These are phyloP conservation scores for Tachina lurida DNA, from an alignment of 2,888 invertebrate species.

Conservation along the genomic window DNA sequence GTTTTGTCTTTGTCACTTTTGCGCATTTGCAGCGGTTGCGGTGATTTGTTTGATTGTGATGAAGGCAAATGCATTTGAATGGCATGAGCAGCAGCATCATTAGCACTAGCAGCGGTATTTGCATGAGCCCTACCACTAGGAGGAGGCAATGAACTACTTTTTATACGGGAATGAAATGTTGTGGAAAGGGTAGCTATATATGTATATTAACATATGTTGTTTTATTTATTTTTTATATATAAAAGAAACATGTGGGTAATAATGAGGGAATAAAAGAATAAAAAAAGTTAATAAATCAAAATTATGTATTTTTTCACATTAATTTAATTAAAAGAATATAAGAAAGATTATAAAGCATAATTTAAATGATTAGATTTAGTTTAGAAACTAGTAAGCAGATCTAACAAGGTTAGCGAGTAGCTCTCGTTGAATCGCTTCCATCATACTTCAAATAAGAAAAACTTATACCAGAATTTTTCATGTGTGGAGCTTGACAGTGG, in stretches of 20 bases:
- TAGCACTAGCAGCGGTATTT: slow-evolving; percentile 74
- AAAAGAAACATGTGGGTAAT: slow-evolving; percentile 58
- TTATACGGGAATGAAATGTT: slow-evolving; percentile 88
- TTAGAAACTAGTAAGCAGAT: background rate
- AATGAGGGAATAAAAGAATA: slow-evolving; percentile 64
- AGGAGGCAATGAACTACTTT: slow-evolving; percentile 86
- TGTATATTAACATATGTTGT: slow-evolving; percentile 44
- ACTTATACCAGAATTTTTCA: too few relatives aligned
- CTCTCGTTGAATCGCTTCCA: too few relatives aligned
- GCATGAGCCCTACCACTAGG: slow-evolving; percentile 81
- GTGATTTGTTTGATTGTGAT: slow-evolving; percentile 77
- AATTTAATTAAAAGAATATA: slow-evolving; percentile 11
- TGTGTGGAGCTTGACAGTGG: too few relatives aligned
- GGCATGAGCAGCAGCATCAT: slow-evolving; percentile 75
- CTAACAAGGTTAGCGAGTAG: too few relatives aligned
- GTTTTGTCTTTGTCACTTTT: slow-evolving; percentile 81
- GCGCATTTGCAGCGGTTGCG: slow-evolving; percentile 78
- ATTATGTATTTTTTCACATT: slow-evolving; percentile 13
- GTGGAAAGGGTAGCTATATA: slow-evolving; percentile 90
- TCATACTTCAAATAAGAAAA: too few relatives aligned
- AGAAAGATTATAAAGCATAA: slow-evolving; percentile 26
- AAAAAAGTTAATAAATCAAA: slow-evolving; percentile 63
- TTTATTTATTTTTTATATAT: slow-evolving; percentile 54
- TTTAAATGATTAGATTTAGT: background rate
- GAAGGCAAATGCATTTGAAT: slow-evolving; percentile 77